These are phyloP conservation scores for Unio pictorum DNA, from an alignment of 2,888 invertebrate species.

Conservation along the genomic window DNA sequence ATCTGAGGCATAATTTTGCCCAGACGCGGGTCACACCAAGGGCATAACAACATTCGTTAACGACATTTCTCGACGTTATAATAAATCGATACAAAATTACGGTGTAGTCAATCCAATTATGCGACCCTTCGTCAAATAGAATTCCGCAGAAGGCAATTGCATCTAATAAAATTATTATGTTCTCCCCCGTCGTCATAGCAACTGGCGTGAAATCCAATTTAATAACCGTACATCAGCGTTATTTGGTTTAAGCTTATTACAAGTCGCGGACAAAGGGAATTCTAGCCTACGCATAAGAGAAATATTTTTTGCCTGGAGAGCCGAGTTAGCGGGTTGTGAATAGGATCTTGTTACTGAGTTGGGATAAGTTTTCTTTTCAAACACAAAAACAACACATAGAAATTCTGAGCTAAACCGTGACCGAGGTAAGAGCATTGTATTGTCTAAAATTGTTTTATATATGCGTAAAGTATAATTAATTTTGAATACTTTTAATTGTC, in stretches of 20 bases:
- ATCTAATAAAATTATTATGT: constrained; percentile 49
- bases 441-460: too few relatives aligned
- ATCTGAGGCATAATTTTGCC: background rate
- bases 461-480: too few relatives aligned
- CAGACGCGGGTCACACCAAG: constrained; percentile 5
- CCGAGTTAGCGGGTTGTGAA: too few relatives aligned
- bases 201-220: constrained; percentile 43
- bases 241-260: constrained; percentile 37
- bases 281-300: background rate
- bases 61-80: constrained; percentile 19
- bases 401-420: too few relatives aligned
- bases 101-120: constrained; percentile 40
- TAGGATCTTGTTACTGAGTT: too few relatives aligned
- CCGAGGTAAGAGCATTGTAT: too few relatives aligned
- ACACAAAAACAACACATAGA: too few relatives aligned
- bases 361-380: too few relatives aligned
- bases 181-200: constrained; percentile 35
- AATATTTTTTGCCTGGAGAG: too few relatives aligned
- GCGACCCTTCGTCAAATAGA: constrained; percentile 37
- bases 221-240: constrained; percentile 42
- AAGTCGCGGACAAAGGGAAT: constrained; percentile 27
- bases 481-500: too few relatives aligned
- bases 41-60: constrained; percentile 35
- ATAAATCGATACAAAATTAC: constrained; percentile 44
- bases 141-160: constrained; percentile 42